Evolutionary conservation across 2,113 vertebrate genomes (phyloP), one percentile per base, ranked within the genome.

Genomic region (Trogon surrucura): DNA sequence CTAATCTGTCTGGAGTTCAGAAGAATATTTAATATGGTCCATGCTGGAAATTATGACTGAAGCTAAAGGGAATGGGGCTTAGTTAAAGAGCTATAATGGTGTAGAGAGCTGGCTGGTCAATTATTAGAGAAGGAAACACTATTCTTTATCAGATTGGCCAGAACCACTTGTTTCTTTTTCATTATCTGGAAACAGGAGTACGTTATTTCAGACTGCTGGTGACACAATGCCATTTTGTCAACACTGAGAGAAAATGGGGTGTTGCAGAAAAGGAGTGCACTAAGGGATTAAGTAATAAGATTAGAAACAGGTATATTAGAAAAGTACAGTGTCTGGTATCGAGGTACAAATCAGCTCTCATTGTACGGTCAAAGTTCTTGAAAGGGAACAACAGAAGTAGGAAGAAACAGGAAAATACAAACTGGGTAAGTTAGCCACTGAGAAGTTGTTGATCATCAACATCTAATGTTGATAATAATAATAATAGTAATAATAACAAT

Each of bases 1-100:
- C 13, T 88, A 85, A 85, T 93, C 70, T 90, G 5, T 10, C 74
- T 56, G 32, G 30, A 85, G 34, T 85, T 88, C 38, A 85, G 74
- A 65, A 88, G 91, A 88, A 27, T 5, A 47, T 71, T 85, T 71
- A 81, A 71, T 85, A 72, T 64, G 10, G 82, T 56, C 53, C 17
- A 67, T 60, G 13, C 38, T 67, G 56, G 47, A 93, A 96, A 85
- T 82, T 85, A n/a, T 75, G 89, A 79, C 36, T 85, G 57, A 91
- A 85, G 56, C 4, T 93, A 71, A 44, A 81, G 32, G 27, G 27
- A 9, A 58, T 74, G 4, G 9, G 58, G 36, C 75, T 90, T 83
- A 86, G 41, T 11, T 72, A 45, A 88, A 12, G 38, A 85, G 70
- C 27, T 79, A 50, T 47, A 89, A 74, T 56, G 69, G 10, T 75